These are phyloP conservation scores for Lophius americanus DNA, from an alignment of 2,797 vertebrate genomes.

Conservation along the genomic window DNA sequence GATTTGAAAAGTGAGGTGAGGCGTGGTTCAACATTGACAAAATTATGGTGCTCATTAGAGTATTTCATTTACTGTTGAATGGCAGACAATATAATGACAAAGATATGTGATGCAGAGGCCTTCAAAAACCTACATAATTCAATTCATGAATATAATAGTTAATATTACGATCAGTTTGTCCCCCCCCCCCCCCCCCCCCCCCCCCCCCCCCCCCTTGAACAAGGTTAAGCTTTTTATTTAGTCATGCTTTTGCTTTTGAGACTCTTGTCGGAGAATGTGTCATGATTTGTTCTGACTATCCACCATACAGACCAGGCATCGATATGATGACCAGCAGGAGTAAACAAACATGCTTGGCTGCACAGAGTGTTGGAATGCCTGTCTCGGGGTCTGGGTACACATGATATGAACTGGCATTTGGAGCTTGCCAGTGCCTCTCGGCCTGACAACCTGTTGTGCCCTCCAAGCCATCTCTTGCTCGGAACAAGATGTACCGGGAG, in stretches of 20 bases:
- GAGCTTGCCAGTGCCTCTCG: slow-evolving; percentile 48
- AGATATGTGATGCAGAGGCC: background rate
- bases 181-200: no score
- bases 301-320: slow-evolving; percentile 13
- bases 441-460: slow-evolving; percentile 44
- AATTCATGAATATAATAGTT: background rate
- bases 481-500: slow-evolving; percentile 16
- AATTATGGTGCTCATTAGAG: slow-evolving; percentile 2
- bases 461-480: slow-evolving; percentile 24
- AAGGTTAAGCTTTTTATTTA: background rate
- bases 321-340: slow-evolving; percentile 38
- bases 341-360: slow-evolving; percentile 50
- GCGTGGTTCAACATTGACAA: background rate
- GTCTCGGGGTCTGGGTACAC: slow-evolving; percentile 54
- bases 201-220: background rate
- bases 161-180: background rate
- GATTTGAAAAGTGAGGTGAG: background rate
- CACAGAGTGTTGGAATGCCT: slow-evolving; percentile 27
- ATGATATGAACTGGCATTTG: slow-evolving; percentile 63
- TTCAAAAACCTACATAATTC: background rate
- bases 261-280: slow-evolving; percentile 18
- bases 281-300: slow-evolving; percentile 30
- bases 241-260: slow-evolving; percentile 26
- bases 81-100: slow-evolving; percentile 14
- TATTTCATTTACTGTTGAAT: slow-evolving; percentile 31